These are phyloP conservation scores for Drosophila cardini DNA, from an alignment of 1,140 invertebrate species.

Conservation along the genomic window DNA sequence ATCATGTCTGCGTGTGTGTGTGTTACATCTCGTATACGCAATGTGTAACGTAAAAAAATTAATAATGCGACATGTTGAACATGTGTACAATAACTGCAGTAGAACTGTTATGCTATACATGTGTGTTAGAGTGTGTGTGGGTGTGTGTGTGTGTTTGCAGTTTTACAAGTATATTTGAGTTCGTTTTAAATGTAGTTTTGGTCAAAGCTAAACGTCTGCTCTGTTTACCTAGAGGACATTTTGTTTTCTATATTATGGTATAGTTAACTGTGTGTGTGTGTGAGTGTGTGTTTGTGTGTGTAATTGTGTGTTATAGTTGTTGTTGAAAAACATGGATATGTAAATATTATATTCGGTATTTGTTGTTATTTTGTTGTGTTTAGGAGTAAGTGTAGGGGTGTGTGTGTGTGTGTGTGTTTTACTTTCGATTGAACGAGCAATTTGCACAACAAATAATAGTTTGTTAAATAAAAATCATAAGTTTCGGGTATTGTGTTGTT, in stretches of 20 bases:
- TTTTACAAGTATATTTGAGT: constrained; percentile 45
- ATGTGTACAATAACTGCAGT: constrained; percentile 45
- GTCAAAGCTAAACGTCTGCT: constrained; percentile 38
- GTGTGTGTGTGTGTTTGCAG: constrained; percentile 15
- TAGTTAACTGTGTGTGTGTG: constrained; percentile 15
- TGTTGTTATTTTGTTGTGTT: constrained; percentile 47
- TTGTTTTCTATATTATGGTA: constrained; percentile 26
- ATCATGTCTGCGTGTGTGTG: constrained; percentile 24
- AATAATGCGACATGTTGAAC: constrained; percentile 52
- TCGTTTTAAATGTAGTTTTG: constrained; percentile 11
- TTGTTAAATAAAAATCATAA: constrained; percentile 54
- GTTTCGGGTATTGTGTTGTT: constrained; percentile 6
- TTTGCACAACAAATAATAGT: constrained; percentile 78
- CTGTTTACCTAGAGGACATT: constrained; percentile 62
- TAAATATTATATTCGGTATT: constrained; percentile 37
- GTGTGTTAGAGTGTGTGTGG: constrained; percentile 7
- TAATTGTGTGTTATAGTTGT: constrained; percentile 26
- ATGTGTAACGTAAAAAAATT: constrained; percentile 37
- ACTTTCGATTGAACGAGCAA: constrained; percentile 64
- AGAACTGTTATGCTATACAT: constrained; percentile 15
- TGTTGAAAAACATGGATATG: constrained; percentile 16
- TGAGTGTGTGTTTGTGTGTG: constrained; percentile 28
- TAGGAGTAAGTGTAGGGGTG: constrained; percentile 18
- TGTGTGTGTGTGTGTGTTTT: constrained; percentile 24
- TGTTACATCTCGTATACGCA: constrained; percentile 27